A percentile compares a stretch with the other conserved stretches of the same genome.
These are phyloP conservation scores for Netelia fuscicornis DNA, from an alignment of 2,888 invertebrate genomes.

Conservation along the genomic window DNA sequence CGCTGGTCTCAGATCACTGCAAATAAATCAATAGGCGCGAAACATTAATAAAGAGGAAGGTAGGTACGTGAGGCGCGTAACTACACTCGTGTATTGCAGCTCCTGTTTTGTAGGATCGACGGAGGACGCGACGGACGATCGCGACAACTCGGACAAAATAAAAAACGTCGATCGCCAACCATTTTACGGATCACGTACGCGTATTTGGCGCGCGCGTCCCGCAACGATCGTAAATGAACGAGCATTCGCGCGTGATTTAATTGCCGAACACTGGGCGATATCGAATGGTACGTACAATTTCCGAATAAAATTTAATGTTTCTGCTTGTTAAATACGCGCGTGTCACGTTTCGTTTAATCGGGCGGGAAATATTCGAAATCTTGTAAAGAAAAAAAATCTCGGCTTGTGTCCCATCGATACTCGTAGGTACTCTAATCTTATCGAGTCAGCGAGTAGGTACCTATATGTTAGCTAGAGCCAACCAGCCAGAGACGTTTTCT, in stretches of 20 bases:
- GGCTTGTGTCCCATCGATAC: background rate
- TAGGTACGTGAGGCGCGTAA: no score
- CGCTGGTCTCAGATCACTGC: conserved; percentile 93
- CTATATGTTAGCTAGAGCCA: no score
- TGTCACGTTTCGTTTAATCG: background rate
- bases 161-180: no score
- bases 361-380: background rate
- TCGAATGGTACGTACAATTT: background rate
- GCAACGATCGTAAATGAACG: background rate
- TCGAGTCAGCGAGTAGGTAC: no score
- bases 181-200: no score
- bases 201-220: no score
- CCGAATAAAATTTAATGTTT: background rate
- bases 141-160: no score
- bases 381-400: background rate
- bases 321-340: background rate
- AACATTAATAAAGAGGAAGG: background rate
- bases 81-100: no score
- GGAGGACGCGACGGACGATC: no score
- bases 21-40: conserved; percentile 35
- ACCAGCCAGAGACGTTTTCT: background rate
- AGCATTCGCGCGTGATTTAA: background rate
- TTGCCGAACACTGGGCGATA: background rate
- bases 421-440: no score
- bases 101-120: no score